Evolutionary conservation across 2,888 invertebrate genomes (phyloP), one percentile per base, ranked within the genome.

Genomic region (Caenorhabditis angaria): DNA sequence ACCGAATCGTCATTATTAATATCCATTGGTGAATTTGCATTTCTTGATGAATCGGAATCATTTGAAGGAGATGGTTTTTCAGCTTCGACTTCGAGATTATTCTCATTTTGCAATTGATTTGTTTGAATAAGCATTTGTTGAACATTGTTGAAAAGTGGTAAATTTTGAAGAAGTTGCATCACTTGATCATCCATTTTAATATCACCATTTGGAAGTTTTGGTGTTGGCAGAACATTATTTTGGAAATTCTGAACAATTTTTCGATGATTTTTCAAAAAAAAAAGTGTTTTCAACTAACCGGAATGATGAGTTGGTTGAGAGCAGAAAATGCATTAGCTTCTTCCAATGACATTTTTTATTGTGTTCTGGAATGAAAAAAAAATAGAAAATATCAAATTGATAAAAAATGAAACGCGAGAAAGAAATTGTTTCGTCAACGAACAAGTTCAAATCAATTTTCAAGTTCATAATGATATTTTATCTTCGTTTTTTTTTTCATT

Each of bases 391-490:
- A 22, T 50, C 24, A 20, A n/a, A 8, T 50, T 24, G 50, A 50
- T 24, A 50, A 24, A 24, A 18, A 50, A 50, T 50, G 18, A 50
- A 18, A 20, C 24, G 6, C 6, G 22, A 58, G 69, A 63, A 59
- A 66, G 65, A 63, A 70, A 62, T 62, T 70, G 65, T 66, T 61
- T 60, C 41, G 60, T n/a, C n/a, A n/a, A n/a, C n/a, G n/a, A n/a
- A n/a, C 29, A 57, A 61, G 65, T 61, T 58, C 65, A 70, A 54
- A 70, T 66, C 63, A 66, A 66, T 70, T 65, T 28, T 25, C 27
- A 54, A 20, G 28, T 25, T 27, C 10, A 27, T 25, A 20, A 41
- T 41, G 41, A 41, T 41, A 18, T 41, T 41, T 41, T 41, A 41
- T 41, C 41, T 41, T 41, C 41, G 18, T 41, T 41, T 41, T 41